Conservation (phyloP, 2,888 invertebrate genomes). For the Acleris cristana region DNA sequence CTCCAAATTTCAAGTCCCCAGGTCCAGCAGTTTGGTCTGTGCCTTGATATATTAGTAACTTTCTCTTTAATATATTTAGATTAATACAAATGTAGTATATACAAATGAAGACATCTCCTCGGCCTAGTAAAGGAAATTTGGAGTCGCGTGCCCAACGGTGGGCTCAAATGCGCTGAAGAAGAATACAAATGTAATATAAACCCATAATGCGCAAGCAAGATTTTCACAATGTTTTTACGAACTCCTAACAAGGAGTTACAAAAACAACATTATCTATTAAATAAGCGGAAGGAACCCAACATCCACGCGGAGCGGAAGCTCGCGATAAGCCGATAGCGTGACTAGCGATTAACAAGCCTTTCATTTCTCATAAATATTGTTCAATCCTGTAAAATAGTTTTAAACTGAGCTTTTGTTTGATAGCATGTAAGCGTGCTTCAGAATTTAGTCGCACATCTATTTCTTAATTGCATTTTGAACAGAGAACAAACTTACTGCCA, state of each 20-base stretch:
- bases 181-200: no score
- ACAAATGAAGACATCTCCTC: no score
- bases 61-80: no score
- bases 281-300: constrained; percentile 18
- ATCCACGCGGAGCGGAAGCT: constrained; percentile 22
- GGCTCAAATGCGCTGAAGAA: no score
- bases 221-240: not conserved
- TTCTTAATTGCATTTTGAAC: not conserved
- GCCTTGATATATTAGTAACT: no score
- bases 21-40: no score
- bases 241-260: constrained; percentile 1
- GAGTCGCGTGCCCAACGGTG: no score
- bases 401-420: constrained; percentile 6
- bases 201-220: not conserved
- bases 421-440: not conserved
- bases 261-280: constrained; percentile 15
- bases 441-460: no score
- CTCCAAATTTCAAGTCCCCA: no score
- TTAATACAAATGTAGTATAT: no score
- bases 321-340: constrained; percentile 29
- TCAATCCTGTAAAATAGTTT: constrained; percentile 12
- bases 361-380: constrained; percentile 21
- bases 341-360: constrained; percentile 22
- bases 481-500: no score
- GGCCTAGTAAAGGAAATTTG: no score